Evolutionary conservation across 2,797 vertebrate genomes (phyloP).

Genomic region (Cuculus canorus): DNA sequence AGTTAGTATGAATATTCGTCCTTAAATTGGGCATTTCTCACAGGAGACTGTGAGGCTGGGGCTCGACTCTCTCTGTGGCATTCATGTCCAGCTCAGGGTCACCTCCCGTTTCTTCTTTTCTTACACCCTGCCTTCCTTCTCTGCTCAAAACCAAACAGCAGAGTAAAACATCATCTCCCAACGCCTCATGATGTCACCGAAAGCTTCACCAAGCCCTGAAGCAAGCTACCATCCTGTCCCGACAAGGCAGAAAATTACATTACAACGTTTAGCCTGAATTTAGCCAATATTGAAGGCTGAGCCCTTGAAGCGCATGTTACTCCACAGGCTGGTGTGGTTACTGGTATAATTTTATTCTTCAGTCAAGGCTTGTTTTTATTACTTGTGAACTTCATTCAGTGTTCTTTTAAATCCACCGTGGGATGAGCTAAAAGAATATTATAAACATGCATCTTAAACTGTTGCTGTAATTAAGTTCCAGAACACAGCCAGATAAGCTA

Average conservation of each 20-base stretch:
- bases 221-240: background rate
- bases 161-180: too few relatives aligned
- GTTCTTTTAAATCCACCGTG: background rate
- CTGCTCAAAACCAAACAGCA: background rate
- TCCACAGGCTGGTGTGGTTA: background rate
- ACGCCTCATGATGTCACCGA: background rate
- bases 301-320: background rate
- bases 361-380: background rate
- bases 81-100: background rate
- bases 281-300: background rate
- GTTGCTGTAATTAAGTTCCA: background rate
- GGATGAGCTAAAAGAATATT: background rate
- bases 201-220: background rate
- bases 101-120: background rate
- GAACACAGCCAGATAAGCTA: background rate
- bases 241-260: background rate
- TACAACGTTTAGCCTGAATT: background rate
- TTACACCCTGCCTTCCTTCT: background rate
- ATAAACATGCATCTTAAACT: background rate
- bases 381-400: background rate
- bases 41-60: background rate
- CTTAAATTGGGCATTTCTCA: background rate
- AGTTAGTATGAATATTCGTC: background rate
- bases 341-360: background rate
- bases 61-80: background rate